phyloP scores from a whole-genome alignment of 2,113 vertebrate genomes.

The Candoia aspera region DNA sequence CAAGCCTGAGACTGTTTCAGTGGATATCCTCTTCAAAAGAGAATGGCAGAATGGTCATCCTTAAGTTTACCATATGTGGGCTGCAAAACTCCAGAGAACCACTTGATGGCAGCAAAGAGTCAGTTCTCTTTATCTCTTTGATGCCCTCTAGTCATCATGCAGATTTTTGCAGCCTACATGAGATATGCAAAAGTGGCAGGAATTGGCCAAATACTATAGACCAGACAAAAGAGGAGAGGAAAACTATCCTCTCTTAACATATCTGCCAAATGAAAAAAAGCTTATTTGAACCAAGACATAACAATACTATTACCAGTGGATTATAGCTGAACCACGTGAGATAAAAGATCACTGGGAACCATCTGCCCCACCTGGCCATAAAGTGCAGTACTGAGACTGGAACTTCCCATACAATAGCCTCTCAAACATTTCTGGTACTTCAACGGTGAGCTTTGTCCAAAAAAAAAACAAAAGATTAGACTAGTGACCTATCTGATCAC shows the following conservation, averaged over 20 bases:
- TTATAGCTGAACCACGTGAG: background rate
- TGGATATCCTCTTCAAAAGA: slow-evolving; percentile 2
- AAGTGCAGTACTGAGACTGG: background rate
- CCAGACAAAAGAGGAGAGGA: background rate
- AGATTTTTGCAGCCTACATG: no score
- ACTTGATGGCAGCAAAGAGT: background rate
- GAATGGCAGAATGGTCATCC: background rate
- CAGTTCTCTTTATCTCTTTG: background rate
- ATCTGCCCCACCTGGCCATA: background rate
- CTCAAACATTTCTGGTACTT: background rate
- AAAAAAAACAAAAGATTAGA: background rate
- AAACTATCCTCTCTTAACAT: background rate
- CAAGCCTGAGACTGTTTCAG: background rate
- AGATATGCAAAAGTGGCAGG: no score
- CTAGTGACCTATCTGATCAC: no score
- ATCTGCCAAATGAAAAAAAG: background rate
- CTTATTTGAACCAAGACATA: background rate
- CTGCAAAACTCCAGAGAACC: background rate
- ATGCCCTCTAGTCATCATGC: background rate
- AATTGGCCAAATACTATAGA: background rate
- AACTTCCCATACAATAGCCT: background rate
- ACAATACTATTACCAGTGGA: background rate
- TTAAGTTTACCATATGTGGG: background rate
- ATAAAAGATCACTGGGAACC: background rate
- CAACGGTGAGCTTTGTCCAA: background rate